Percentiles rank a stretch among this genome's conserved stretches.
These are phyloP conservation scores for Gasterosteus nipponicus DNA, from an alignment of 2,113 vertebrate species.

Conservation along the genomic window DNA sequence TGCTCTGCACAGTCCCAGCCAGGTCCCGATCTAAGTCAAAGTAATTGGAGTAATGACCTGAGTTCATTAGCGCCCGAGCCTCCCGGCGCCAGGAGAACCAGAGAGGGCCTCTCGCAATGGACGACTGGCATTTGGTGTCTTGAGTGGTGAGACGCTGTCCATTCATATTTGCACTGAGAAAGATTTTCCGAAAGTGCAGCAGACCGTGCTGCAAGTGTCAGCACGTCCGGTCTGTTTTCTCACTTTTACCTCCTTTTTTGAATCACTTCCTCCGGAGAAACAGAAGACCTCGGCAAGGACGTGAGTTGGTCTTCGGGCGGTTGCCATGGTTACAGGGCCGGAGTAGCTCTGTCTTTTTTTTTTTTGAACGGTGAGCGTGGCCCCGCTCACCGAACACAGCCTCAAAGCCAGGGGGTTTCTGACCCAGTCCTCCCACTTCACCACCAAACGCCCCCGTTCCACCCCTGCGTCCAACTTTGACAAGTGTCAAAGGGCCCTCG, in stretches of 20 bases:
- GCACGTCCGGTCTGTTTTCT: slow-evolving; percentile 43
- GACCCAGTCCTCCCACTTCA: slow-evolving; percentile 51
- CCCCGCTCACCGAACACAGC: slow-evolving; percentile 34
- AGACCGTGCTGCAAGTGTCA: slow-evolving; percentile 59
- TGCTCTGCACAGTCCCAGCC: slow-evolving; percentile 63
- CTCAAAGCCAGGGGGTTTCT: slow-evolving; percentile 48
- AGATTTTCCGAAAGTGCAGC: slow-evolving; percentile 55
- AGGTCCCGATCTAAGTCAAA: slow-evolving; percentile 77
- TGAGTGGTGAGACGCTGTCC: slow-evolving; percentile 52
- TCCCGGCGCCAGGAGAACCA: slow-evolving; percentile 54
- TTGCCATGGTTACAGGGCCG: slow-evolving; percentile 76
- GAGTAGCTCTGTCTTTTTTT: slow-evolving; percentile 51
- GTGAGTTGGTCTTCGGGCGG: slow-evolving; percentile 67
- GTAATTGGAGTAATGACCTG: slow-evolving; percentile 80
- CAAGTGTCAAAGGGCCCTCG: slow-evolving; percentile 2
- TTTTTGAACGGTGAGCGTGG: slow-evolving; percentile 35
- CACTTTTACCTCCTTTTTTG: slow-evolving; percentile 61
- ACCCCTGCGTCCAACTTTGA: slow-evolving; percentile 22
- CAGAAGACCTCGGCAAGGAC: slow-evolving; percentile 63
- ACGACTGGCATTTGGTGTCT: slow-evolving; percentile 50
- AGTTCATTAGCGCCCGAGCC: slow-evolving; percentile 71
- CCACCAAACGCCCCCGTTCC: slow-evolving; percentile 21
- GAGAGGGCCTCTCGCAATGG: slow-evolving; percentile 53
- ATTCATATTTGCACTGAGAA: slow-evolving; percentile 62
- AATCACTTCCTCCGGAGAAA: slow-evolving; percentile 69